Evolutionary conservation across 2,113 vertebrate genomes (phyloP), one percentile per base, ranked within the genome.

Genomic region (Phycodurus eques): DNA sequence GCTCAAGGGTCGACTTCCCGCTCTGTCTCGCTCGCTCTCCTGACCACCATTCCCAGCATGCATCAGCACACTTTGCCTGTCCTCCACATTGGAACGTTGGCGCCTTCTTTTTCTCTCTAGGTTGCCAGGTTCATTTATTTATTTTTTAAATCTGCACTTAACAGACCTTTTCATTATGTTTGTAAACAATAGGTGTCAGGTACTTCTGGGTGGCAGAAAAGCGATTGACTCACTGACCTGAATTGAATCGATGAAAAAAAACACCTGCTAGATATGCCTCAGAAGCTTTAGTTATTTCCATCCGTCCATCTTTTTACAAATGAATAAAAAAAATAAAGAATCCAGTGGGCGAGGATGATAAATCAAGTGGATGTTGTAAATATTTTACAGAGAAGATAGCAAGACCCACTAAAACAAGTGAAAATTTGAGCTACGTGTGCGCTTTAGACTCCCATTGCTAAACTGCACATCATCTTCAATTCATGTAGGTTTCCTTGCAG

Each of bases 81-180:
- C 42, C 73, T 60, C 2, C 66, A 39, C 60, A 31, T 61, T 68
- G 73, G 56, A 57, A 33, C 60, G n/a, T 73, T 44, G 19, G 70
- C 75, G 59, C 51, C 59, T 77, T 57, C 12, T 2, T 74, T 33
- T 9, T 47, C 60, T 67, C 69, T 75, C 35, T 68, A 57, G 77
- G 77, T 72, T 76, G 44, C 54, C 69, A 76, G 78, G 57, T 79
- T 67, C 19, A 27, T 72, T 54, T 54, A 71, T 39, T 39, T 39
- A 5, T 39, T 5, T 39, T 39, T 39, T 39, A 77, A 79, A 64
- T 51, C 66, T 70, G 31, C 75, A 66, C 75, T 81, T 27, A 72
- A 8, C 70, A 43, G 67, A 70, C 56, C 51, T 8, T 60, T 14
- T 61, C 33, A 7, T 59, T 5, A 27, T 35, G 31, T 39, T 61